These are phyloP conservation scores for Apotomis turbidana DNA, from an alignment of 2,888 invertebrate species.

Conservation along the genomic window DNA sequence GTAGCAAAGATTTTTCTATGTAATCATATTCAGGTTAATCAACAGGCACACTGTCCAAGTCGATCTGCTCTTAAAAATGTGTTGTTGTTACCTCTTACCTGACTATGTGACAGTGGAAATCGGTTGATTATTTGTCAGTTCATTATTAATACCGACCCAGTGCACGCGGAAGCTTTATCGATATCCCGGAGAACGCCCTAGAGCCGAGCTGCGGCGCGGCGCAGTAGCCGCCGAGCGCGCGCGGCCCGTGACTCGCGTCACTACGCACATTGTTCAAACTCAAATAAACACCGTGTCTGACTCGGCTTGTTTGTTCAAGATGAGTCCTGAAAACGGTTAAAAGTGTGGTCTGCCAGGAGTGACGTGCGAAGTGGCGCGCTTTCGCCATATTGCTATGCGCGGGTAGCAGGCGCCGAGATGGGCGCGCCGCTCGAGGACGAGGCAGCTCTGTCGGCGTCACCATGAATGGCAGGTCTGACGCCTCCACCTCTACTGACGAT, in stretches of 20 bases:
- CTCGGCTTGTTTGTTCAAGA: neutral
- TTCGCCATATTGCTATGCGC: slow-evolving; percentile 2
- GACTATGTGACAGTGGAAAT: no score
- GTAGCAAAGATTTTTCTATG: neutral
- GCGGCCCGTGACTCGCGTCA: slow-evolving; percentile 37
- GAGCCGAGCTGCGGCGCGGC: slow-evolving; percentile 22
- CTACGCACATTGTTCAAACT: neutral
- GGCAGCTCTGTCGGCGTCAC: neutral
- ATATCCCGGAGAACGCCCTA: slow-evolving; percentile 2
- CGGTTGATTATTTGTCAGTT: no score
- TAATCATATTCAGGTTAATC: neutral
- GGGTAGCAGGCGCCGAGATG: slow-evolving; percentile 8
- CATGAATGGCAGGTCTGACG: slow-evolving; percentile 64
- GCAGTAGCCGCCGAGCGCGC: slow-evolving; percentile 40
- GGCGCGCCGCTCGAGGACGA: neutral
- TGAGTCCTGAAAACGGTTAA: neutral
- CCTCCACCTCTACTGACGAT: slow-evolving; percentile 78
- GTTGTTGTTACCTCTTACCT: no score
- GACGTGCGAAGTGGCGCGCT: neutral
- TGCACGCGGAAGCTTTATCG: slow-evolving; percentile 8
- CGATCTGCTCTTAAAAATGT: no score
- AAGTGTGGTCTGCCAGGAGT: neutral
- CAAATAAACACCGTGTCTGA: neutral
- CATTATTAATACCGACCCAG: no score
- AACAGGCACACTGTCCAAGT: neutral